A percentile compares a stretch with the other conserved stretches of the same genome.
These are phyloP conservation scores for Eulemur rubriventer DNA, from an alignment of 2,797 vertebrate species.

Conservation along the genomic window DNA sequence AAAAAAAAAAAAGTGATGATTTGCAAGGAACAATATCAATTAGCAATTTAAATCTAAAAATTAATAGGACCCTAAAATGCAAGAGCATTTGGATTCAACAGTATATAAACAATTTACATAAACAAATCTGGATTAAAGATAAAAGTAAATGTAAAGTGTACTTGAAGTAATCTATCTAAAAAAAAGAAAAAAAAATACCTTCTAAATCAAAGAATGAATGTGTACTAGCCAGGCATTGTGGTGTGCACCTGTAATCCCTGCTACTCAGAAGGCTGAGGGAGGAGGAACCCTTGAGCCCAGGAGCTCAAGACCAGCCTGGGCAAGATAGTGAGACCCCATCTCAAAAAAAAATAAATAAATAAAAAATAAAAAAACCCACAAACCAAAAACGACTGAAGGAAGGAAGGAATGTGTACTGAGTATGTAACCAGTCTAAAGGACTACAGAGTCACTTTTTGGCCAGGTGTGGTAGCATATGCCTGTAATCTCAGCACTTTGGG, in stretches of 20 bases:
- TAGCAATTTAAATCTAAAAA: constrained; percentile 26
- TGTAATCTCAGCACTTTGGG: not conserved
- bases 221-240: too few species aligned
- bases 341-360: not conserved
- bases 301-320: not conserved
- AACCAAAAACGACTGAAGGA: not conserved
- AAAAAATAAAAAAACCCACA: too few species aligned
- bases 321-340: not conserved
- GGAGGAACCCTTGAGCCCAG: not conserved
- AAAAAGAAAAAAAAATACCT: not conserved
- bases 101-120: not conserved
- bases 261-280: not conserved
- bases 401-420: not conserved
- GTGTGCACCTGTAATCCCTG: not conserved
- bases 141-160: constrained; percentile 11
- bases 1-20: not conserved
- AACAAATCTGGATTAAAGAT: not conserved
- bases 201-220: not conserved
- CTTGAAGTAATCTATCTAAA: not conserved
- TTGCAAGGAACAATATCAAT: not conserved
- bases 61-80: constrained; percentile 5
- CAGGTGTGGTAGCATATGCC: not conserved
- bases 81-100: not conserved
- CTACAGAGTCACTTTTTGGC: not conserved
- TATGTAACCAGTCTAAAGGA: not conserved